Base-by-base conservation (phyloP, 1,140 invertebrate genomes). In the Platyura marginata region DNA sequence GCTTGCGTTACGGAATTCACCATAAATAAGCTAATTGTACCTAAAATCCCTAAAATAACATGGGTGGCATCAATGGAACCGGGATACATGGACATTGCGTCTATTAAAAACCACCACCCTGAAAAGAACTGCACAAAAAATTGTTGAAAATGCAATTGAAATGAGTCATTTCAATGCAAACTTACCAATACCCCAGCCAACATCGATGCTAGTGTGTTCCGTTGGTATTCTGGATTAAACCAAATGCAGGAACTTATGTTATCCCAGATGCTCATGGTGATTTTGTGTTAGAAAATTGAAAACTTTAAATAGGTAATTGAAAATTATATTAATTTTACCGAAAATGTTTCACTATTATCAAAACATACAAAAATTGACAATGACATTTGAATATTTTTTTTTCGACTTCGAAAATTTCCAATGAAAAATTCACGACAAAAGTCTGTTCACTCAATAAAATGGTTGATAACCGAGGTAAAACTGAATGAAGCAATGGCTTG, bases 21-120 rank as follows among this genome's bases (percentile, higher is more conserved):
- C 92, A 98, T 96, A 48, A 97, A 75, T 34, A 98, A 73, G 20
- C 92, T 93, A 46, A 98, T 54, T 18, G 92, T 96, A 21, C 86
- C 87, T 60, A 96, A 77, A 20, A 95, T 79, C 19, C 94, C 94
- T 61, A 91, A 93, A n/a, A 93, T 74, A 56, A 91, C 81, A 62
- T 92, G 93, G 13, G 85, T 79, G 21, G 83, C 72, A 44, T 66
- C 63, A 3, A 83, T 77, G 23, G 69, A 56, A 32, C 59, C 56
- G 16, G 53, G 54, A 59, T 87, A 83, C 4, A 75, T 72, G 6
- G 81, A 77, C 44, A 87, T 80, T 19, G 90, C 87, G 70, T 98
- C 93, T 55, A 98, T 95, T 40, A 94, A 82, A 40, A 94, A 77
- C 94, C 95, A 98, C 92, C 94, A 97, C 25, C 92, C 94, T 46